These are phyloP conservation scores for Botrylloides violaceus DNA, from an alignment of 23 tunicate species.

Conservation along the genomic window DNA sequence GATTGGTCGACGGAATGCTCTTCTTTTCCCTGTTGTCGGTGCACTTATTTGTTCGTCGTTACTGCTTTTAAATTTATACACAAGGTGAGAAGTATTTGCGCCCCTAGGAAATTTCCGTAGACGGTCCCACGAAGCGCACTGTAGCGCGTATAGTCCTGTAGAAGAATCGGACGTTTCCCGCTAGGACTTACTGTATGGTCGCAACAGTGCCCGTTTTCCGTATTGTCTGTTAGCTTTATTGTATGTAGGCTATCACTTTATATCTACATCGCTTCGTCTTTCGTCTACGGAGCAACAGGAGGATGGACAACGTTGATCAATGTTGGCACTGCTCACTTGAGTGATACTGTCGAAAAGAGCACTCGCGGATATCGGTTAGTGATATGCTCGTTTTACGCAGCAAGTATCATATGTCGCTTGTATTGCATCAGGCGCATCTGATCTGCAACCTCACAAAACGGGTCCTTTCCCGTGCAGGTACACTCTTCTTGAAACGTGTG, in stretches of 20 bases:
- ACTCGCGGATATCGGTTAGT: background rate
- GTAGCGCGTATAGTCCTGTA: too few relatives aligned
- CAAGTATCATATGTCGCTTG: too few relatives aligned
- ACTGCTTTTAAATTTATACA: too few relatives aligned
- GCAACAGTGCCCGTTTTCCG: too few relatives aligned
- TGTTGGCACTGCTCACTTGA: conserved; percentile 8
- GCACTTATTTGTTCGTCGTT: background rate
- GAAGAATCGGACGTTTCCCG: too few relatives aligned
- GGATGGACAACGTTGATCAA: conserved; percentile 11
- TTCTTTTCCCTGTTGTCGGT: background rate
- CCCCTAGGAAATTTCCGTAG: too few relatives aligned
- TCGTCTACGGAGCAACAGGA: conserved; percentile 1
- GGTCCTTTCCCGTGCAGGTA: background rate
- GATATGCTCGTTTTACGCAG: background rate
- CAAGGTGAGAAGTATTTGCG: too few relatives aligned
- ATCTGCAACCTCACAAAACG: too few relatives aligned
- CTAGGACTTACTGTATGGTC: too few relatives aligned
- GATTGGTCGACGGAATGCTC: background rate
- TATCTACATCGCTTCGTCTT: background rate
- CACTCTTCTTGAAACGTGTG: background rate
- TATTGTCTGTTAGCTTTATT: too few relatives aligned
- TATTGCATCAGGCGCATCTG: too few relatives aligned
- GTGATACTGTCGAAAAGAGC: background rate
- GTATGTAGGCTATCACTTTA: background rate
- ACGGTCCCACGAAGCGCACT: too few relatives aligned